Base-by-base conservation (phyloP, 2,797 vertebrate species). In the Toxotes lorentzi region DNA sequence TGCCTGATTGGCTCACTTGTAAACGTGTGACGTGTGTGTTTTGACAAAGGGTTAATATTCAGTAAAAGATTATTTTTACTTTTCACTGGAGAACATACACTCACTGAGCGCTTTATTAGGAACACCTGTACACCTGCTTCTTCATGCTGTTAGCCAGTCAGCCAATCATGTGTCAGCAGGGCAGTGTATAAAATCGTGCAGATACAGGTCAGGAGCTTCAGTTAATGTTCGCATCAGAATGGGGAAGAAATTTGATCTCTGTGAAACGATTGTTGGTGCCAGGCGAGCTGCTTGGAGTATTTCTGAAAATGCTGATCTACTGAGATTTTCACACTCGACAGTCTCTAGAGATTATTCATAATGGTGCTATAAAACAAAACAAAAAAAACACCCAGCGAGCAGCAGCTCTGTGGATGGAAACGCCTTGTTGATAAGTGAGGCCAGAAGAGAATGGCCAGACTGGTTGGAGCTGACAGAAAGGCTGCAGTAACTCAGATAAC, bases 1-100 rank as follows among this genome's bases (percentile, higher is more conserved):
- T 72, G 68, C 64, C 82, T 86, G 81, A 80, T 85, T 88, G 80
- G 76, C 70, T 81, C 45, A 7, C 60, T 57, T 21, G 21, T 50
- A 23, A 23, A 16, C 61, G 62, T 58, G 64, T 48, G 43, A 64
- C 35, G 23, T 66, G 57, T 50, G 51, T 63, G 35, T 82, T 82
- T 80, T 67, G 48, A 68, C 70, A 13, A 7, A 32, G 23, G 5
- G 40, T 23, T 73, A 10, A 45, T 51, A 14, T 64, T 76, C 54
- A 64, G 58, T 48, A 9, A 45, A 50, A 48, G 0, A 9, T 24
- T 68, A n/a, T 7, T 19, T 63, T 63, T 35, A n/a, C 11, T 41
- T 82, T 60, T 51, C 5, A 4, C 35, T 59, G 21, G 21, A 27
- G 8, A 64, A 35, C 38, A 21, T 23, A 45, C 5, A 21, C 6